These are phyloP conservation scores for Podilymbus podiceps DNA, from an alignment of 2,113 vertebrate genomes.

Conservation along the genomic window DNA sequence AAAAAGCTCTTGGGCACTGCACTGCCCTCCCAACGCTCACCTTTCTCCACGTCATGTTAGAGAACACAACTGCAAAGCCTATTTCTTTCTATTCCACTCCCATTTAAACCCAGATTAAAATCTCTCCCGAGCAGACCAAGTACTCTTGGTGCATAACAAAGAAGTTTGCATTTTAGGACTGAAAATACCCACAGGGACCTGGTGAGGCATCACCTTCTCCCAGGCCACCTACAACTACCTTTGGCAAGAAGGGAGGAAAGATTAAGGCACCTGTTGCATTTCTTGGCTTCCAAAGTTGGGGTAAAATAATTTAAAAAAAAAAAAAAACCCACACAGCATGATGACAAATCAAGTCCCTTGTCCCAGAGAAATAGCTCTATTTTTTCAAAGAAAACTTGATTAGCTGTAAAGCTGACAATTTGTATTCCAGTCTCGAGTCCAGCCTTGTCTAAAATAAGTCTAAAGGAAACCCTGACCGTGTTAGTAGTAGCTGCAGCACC, in stretches of 20 bases:
- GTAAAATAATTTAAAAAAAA: no score
- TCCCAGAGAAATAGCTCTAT: background rate
- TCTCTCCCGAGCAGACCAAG: background rate
- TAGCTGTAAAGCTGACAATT: background rate
- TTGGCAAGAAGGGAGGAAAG: background rate
- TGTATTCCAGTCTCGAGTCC: background rate
- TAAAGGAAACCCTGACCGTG: background rate
- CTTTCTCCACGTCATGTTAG: background rate
- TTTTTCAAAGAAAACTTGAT: background rate
- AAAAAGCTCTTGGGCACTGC: background rate
- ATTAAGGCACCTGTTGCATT: background rate
- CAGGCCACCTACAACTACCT: background rate
- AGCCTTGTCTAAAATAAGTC: background rate
- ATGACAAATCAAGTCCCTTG: background rate
- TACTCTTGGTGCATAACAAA: background rate
- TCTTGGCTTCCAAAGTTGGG: background rate
- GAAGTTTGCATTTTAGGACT: background rate
- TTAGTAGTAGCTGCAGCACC: background rate
- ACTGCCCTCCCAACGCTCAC: background rate
- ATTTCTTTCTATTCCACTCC: background rate
- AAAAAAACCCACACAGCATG: background rate
- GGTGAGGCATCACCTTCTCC: rapidly evolving
- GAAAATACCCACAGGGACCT: rapidly evolving
- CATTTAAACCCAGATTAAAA: background rate
- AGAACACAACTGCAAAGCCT: background rate